Evolutionary conservation across 2,113 vertebrate species (phyloP), one percentile per base, ranked within the genome.

Genomic region (Grallaria varia): DNA sequence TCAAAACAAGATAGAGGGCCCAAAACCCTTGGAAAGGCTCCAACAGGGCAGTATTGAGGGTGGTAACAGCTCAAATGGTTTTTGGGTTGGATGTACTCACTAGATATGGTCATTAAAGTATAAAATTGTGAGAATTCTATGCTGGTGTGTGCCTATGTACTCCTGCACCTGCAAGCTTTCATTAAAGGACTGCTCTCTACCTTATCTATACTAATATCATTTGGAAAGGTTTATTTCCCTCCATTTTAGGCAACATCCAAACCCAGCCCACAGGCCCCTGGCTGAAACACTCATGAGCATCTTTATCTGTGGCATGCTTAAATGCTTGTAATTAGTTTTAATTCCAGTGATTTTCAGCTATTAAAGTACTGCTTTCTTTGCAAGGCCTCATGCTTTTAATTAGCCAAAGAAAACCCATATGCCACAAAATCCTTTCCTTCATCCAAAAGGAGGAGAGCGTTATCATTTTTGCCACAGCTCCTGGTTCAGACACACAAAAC

Each of bases 311-410:
- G 82, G 49, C 3, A 0, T n/a, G 30, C 79, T 96, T 96, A 95
- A 96, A 87, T 55, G 49, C 86, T 92, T 0, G 0, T 94, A 95
- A 96, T 96, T 93, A 93, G 80, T 84, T 92, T 94, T 96, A 96
- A 96, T 93, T 94, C 89, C 53, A 92, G 83, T 92, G 94, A 89
- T 95, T 95, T 96, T 90, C 83, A 82, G 93, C 7, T 42, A 87
- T 90, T 89, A 93, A 89, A 88, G 60, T 67, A 37, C 53, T 49
- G 71, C 88, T 90, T 96, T 95, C 63, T 84, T 92, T 96, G 47
- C 74, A 90, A 30, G 59, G 84, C 66, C 76, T 93, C 2, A 1
- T 76, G 69, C 77, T 81, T 95, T 86, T 96, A 92, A 96, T 96
- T 95, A 97, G 89, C 86, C 81, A 91, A 93, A 93, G 92, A 68